Conservation (phyloP, 2,113 vertebrate genomes). For the Sinocyclocheilus anshuiensis region DNA sequence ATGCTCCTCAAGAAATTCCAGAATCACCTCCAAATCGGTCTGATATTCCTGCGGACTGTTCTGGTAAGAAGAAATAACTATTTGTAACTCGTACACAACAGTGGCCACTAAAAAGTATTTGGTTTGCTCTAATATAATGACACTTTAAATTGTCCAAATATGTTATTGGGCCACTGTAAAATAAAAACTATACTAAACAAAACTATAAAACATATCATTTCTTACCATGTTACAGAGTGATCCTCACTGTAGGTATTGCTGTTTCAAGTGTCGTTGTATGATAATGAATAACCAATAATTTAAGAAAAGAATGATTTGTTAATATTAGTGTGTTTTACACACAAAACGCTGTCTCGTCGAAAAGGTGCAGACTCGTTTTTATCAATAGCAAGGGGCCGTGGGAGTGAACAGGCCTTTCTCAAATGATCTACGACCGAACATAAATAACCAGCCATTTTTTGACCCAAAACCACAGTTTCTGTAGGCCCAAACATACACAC, state of each 20-base stretch:
- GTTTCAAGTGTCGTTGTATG: neutral
- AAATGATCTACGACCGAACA: constrained; percentile 46
- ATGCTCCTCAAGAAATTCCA: constrained; percentile 79
- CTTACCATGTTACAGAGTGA: constrained; percentile 11
- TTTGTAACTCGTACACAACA: neutral
- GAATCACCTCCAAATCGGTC: constrained; percentile 77
- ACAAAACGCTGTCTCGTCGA: neutral
- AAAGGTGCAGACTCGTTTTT: neutral
- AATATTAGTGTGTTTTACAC: constrained; percentile 5
- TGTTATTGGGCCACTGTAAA: neutral
- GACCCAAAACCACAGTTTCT: constrained; percentile 13
- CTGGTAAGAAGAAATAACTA: constrained; percentile 25
- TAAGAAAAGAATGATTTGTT: neutral
- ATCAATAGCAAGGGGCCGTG: constrained; percentile 13
- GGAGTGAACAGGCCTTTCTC: constrained; percentile 21
- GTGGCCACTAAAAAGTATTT: neutral
- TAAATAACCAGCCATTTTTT: constrained; percentile 29
- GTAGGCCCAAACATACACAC: constrained; percentile 25
- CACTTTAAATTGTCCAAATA: neutral
- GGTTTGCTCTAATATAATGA: neutral
- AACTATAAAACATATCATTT: neutral
- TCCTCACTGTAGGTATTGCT: neutral
- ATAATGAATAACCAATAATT: neutral
- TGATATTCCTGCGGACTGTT: constrained; percentile 66
- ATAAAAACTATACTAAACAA: neutral